Conservation (phyloP, 2,888 invertebrate species). For the Encarsia formosa region DNA sequence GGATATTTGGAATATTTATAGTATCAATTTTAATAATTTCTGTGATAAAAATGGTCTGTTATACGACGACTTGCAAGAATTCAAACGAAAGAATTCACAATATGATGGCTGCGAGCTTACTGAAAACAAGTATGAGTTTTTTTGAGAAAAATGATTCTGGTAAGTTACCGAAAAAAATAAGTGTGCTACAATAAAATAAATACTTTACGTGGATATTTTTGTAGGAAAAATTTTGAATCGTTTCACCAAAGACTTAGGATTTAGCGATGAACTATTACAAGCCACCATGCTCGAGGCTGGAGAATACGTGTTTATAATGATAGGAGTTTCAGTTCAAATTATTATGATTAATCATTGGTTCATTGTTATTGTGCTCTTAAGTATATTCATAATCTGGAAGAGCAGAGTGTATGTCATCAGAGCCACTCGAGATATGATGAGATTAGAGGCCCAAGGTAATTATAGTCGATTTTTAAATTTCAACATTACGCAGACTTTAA, state of each 20-base stretch:
- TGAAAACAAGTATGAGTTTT: constrained; percentile 75
- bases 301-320: constrained; percentile 65
- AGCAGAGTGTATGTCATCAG: constrained; percentile 66
- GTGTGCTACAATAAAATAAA: background rate
- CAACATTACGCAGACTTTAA: background rate
- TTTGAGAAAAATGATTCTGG: constrained; percentile 82
- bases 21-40: constrained; percentile 60
- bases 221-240: constrained; percentile 61
- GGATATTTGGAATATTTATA: constrained; percentile 59
- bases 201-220: background rate
- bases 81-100: constrained; percentile 70
- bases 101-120: constrained; percentile 60
- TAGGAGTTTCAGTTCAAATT: constrained; percentile 69
- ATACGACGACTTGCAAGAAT: constrained; percentile 67
- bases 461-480: constrained; percentile 30
- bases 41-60: constrained; percentile 62
- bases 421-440: constrained; percentile 71
- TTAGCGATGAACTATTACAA: constrained; percentile 71
- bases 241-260: constrained; percentile 81
- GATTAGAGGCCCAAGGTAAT: constrained; percentile 57
- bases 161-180: constrained; percentile 43
- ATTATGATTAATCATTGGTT: constrained; percentile 68
- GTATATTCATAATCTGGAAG: constrained; percentile 62
- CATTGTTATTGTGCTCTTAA: constrained; percentile 60
- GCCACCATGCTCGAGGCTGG: constrained; percentile 62